These are phyloP conservation scores for Dicaeum eximium DNA, from an alignment of 2,113 vertebrate genomes.

Conservation along the genomic window DNA sequence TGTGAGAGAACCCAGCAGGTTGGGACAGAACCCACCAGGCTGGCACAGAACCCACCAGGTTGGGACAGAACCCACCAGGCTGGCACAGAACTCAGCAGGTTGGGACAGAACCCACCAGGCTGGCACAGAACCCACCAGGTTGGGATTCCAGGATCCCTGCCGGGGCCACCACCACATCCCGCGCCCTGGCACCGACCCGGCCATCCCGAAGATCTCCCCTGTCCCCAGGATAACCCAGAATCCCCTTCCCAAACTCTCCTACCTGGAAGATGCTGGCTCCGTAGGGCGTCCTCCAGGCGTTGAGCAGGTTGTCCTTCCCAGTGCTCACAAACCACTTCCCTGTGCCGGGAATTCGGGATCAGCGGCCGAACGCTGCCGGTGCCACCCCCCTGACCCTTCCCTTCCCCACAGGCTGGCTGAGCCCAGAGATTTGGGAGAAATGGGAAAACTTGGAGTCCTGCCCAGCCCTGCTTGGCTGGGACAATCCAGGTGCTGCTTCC, in stretches of 20 bases:
- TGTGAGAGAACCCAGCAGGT: background rate
- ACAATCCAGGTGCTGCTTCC: background rate
- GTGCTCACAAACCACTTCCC: slow-evolving; percentile 99
- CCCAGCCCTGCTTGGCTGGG: background rate
- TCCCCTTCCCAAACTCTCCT: background rate
- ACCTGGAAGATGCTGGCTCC: slow-evolving; percentile 99
- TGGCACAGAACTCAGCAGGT: too few species aligned
- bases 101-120: too few species aligned
- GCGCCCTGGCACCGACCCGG: rapidly evolving
- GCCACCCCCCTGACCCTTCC: rapidly evolving
- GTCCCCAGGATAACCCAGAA: background rate
- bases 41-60: background rate
- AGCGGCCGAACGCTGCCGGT: rapidly evolving
- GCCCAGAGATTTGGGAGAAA: background rate
- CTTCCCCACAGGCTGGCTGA: rapidly evolving
- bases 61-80: too few species aligned
- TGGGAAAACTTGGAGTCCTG: rapidly evolving
- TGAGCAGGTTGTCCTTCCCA: slow-evolving; percentile 96
- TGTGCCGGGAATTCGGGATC: background rate
- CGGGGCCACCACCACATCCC: background rate
- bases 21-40: too few species aligned
- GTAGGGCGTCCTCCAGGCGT: slow-evolving; percentile 95
- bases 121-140: background rate
- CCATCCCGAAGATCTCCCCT: background rate
- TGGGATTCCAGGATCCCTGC: rapidly evolving